Conservation (phyloP, 2,888 invertebrate genomes). For the Drosophila parthenogenetica region DNA sequence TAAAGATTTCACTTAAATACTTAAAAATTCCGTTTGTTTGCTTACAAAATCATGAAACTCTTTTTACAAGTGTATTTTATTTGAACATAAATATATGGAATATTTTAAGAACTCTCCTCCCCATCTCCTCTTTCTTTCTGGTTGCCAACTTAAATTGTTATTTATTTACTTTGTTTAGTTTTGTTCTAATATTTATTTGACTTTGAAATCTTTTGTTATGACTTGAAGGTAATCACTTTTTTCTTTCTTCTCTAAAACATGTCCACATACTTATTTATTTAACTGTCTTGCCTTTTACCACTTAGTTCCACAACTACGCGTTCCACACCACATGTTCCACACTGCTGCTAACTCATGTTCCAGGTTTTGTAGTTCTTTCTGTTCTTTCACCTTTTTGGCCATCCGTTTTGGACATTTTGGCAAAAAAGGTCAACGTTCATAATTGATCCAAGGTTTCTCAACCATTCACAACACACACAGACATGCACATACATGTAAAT, state of each 20-base stretch:
- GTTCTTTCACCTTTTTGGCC: slow-evolving; percentile 70
- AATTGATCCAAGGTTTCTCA: slow-evolving; percentile 54
- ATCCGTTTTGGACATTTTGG: slow-evolving; percentile 62
- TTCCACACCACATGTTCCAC: slow-evolving; percentile 8
- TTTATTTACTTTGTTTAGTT: slow-evolving; percentile 34
- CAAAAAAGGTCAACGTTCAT: slow-evolving; percentile 75
- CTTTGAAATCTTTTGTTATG: slow-evolving; percentile 51
- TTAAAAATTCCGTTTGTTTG: background rate
- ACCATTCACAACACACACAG: slow-evolving; percentile 5
- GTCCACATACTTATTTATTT: slow-evolving; percentile 36
- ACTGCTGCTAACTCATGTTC: slow-evolving; percentile 1
- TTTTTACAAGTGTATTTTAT: background rate
- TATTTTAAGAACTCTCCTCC: background rate
- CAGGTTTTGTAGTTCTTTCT: slow-evolving; percentile 26
- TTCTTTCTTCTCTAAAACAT: slow-evolving; percentile 32
- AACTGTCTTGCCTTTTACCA: slow-evolving; percentile 13
- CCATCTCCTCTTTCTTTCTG: background rate
- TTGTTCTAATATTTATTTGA: slow-evolving; percentile 50
- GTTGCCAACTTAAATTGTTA: slow-evolving; percentile 6
- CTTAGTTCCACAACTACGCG: background rate
- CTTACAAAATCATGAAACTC: no score
- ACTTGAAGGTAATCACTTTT: slow-evolving; percentile 35
- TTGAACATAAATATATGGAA: background rate
- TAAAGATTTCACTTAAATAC: no score
- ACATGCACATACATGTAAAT: background rate